A percentile compares a stretch with the other conserved stretches of the same genome.
Conservation (phyloP, 2,888 invertebrate genomes). For the Dastarcus helophoroides region DNA sequence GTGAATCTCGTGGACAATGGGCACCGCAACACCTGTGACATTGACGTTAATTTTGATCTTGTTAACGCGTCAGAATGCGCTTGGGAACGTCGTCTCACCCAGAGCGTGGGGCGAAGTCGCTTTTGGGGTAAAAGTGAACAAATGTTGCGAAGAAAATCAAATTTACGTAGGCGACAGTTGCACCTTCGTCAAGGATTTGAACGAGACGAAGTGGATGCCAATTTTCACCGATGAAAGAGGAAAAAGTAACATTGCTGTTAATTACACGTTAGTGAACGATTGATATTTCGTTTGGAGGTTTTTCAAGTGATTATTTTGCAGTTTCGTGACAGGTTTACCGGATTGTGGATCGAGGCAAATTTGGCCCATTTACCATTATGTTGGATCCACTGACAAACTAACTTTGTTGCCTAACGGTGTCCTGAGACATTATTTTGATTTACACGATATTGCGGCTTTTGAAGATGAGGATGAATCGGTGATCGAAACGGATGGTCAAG, state of each 20-base stretch:
- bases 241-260: slow-evolving; percentile 33
- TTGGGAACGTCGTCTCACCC: too few relatives aligned
- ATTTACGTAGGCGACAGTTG: slow-evolving; percentile 57
- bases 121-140: slow-evolving; percentile 56
- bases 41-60: too few relatives aligned
- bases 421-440: slow-evolving; percentile 60
- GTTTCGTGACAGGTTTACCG: slow-evolving; percentile 53
- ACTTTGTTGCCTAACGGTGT: slow-evolving; percentile 58
- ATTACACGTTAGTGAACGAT: slow-evolving; percentile 30
- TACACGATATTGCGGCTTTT: slow-evolving; percentile 38
- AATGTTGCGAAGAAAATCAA: slow-evolving; percentile 67
- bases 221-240: slow-evolving; percentile 55
- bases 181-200: slow-evolving; percentile 48
- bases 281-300: slow-evolving; percentile 2
- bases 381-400: slow-evolving; percentile 48
- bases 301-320: slow-evolving; percentile 21
- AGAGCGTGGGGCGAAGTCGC: too few relatives aligned
- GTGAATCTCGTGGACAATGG: too few relatives aligned
- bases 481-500: slow-evolving; percentile 34
- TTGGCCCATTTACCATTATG: slow-evolving; percentile 55
- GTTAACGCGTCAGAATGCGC: too few relatives aligned
- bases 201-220: slow-evolving; percentile 48
- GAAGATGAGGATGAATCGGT: slow-evolving; percentile 33
- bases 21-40: too few relatives aligned
- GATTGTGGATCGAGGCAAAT: slow-evolving; percentile 59